Conservation (phyloP, 2,113 vertebrate genomes). For the Gymnorhina tibicen region DNA sequence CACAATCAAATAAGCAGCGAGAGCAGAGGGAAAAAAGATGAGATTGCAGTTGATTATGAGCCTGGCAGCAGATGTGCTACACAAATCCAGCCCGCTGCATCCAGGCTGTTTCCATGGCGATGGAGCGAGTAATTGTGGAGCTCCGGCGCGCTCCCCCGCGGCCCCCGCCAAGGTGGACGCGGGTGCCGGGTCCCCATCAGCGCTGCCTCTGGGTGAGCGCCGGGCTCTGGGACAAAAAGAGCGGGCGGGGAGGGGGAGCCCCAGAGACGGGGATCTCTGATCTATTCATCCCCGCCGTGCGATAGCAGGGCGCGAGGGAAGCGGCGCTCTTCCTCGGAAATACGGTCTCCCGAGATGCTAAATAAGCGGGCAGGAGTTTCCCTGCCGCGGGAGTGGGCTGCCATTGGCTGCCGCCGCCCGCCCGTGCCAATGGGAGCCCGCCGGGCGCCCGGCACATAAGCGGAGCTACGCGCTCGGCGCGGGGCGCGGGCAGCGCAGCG, state of each 20-base stretch:
- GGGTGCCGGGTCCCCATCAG: constrained; percentile 55
- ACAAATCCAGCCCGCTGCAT: constrained; percentile 85
- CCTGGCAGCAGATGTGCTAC: constrained; percentile 86
- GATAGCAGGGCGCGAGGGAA: constrained; percentile 22
- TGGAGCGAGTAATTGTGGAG: constrained; percentile 88
- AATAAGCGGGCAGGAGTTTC: constrained; percentile 80
- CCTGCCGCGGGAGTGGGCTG: constrained; percentile 67
- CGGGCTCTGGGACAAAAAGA: neutral
- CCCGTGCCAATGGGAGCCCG: constrained; percentile 84
- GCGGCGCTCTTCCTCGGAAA: constrained; percentile 60
- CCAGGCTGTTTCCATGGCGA: constrained; percentile 97
- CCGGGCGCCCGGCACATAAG: constrained; percentile 86
- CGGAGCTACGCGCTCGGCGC: constrained; percentile 74
- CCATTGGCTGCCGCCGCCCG: constrained; percentile 81
- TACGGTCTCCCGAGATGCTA: constrained; percentile 70
- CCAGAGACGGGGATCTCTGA: neutral
- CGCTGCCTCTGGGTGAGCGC: constrained; percentile 27
- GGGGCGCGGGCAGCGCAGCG: constrained; percentile 45
- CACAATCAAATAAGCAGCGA: constrained; percentile 54
- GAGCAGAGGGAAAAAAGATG: neutral
- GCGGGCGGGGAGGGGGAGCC: neutral
- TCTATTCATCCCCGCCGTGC: neutral
- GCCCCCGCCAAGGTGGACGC: constrained; percentile 79
- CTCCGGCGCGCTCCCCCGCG: constrained; percentile 57
- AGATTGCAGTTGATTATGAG: constrained; percentile 77